Conservation (phyloP, 2,797 vertebrate species). For the Pangasius krempfi region DNA sequence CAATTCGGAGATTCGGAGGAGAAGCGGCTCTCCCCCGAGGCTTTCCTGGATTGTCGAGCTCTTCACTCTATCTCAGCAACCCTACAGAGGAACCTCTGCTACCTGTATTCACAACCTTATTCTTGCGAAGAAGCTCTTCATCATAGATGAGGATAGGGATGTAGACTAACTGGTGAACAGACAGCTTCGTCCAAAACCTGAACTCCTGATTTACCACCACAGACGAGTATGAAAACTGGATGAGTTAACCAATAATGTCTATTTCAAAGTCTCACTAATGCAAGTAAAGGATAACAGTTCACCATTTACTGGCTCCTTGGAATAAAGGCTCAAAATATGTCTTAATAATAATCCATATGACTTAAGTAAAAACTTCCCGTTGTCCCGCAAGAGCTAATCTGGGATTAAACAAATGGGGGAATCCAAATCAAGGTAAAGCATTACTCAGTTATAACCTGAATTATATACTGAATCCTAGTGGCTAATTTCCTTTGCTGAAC, state of each 20-base stretch:
- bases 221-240: neutral
- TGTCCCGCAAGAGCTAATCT: neutral
- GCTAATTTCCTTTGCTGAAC: neutral
- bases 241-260: neutral
- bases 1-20: neutral
- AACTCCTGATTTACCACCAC: neutral
- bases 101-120: neutral
- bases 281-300: neutral
- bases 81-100: neutral
- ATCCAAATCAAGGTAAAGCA: neutral
- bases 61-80: neutral
- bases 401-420: neutral
- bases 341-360: neutral
- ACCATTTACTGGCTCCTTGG: neutral
- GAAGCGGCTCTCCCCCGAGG: neutral
- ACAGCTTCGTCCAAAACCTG: neutral
- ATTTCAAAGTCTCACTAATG: neutral
- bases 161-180: neutral
- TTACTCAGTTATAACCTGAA: neutral
- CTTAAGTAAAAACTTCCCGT: neutral
- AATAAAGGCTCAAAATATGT: neutral
- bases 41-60: neutral
- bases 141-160: neutral
- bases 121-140: neutral
- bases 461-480: neutral